Evolutionary conservation across 2,113 vertebrate species (phyloP).

Genomic region (Epinephelus moara): DNA sequence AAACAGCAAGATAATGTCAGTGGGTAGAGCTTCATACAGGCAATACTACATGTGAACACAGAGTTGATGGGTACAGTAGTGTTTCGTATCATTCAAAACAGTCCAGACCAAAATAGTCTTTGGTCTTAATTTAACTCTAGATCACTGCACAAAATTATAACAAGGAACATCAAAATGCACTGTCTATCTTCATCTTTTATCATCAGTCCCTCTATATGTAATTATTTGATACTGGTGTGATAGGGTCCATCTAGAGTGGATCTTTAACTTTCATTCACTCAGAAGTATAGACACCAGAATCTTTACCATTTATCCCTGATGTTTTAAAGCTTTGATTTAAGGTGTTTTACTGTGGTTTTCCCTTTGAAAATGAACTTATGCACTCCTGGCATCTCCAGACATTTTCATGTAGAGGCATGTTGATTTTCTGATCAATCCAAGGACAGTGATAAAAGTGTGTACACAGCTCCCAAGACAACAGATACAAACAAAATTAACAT

Average conservation of each 20-base stretch:
- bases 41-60: neutral
- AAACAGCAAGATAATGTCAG: neutral
- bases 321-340: neutral
- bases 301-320: neutral
- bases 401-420: neutral
- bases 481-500: slow-evolving; percentile 37
- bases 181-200: neutral
- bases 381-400: neutral
- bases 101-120: neutral
- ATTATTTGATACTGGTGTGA: neutral
- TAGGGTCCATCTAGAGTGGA: neutral
- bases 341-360: neutral
- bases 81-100: neutral
- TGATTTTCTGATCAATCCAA: slow-evolving; percentile 40
- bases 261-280: neutral
- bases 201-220: neutral
- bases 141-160: neutral
- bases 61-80: neutral
- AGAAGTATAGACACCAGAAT: too few species aligned
- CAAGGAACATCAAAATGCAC: neutral
- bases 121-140: neutral
- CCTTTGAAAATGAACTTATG: neutral
- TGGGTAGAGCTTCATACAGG: slow-evolving; percentile 4
- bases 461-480: slow-evolving; percentile 24
- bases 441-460: slow-evolving; percentile 14